phyloP scores from a whole-genome alignment of 2,888 invertebrate species.

The Synanthedon andrenaeformis region DNA sequence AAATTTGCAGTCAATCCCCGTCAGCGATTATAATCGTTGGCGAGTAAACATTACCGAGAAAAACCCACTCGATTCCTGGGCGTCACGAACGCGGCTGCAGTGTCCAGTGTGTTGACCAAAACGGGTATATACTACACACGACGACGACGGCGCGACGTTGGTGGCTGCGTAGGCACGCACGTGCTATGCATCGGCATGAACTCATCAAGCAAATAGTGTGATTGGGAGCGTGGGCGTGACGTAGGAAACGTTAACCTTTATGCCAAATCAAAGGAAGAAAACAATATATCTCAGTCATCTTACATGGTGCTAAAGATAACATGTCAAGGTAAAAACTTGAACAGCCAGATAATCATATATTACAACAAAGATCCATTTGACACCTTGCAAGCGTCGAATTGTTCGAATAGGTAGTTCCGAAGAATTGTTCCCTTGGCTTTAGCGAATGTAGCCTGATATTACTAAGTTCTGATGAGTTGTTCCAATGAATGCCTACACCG shows the following conservation, averaged over 20 bases:
- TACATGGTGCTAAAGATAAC: slow-evolving; percentile 6
- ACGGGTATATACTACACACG: slow-evolving; percentile 1
- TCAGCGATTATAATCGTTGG: slow-evolving; percentile 9
- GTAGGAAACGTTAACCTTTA: slow-evolving; percentile 41
- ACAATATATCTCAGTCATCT: slow-evolving; percentile 16
- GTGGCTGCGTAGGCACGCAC: slow-evolving; percentile 35
- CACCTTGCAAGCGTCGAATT: no score
- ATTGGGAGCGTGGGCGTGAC: slow-evolving; percentile 42
- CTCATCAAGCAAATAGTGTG: slow-evolving; percentile 26
- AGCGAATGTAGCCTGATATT: no score
- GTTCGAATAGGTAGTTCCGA: no score
- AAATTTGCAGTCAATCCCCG: slow-evolving; percentile 13
- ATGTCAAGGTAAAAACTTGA: slow-evolving; percentile 10
- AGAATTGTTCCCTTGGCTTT: no score
- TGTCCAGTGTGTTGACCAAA: slow-evolving; percentile 2
- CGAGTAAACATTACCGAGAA: slow-evolving; percentile 28
- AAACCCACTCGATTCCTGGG: slow-evolving; percentile 32
- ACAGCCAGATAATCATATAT: no score
- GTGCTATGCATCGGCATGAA: slow-evolving; percentile 41
- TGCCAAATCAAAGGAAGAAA: slow-evolving; percentile 13
- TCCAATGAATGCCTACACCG: no score
- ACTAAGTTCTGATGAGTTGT: no score
- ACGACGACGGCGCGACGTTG: not conserved
- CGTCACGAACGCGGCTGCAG: slow-evolving; percentile 13
- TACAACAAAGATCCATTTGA: no score